Evolutionary conservation across 35 echinoderm and acorn worm species (phyloP), one percentile per base, ranked within the genome.

Genomic region (Lytechinus pictus): DNA sequence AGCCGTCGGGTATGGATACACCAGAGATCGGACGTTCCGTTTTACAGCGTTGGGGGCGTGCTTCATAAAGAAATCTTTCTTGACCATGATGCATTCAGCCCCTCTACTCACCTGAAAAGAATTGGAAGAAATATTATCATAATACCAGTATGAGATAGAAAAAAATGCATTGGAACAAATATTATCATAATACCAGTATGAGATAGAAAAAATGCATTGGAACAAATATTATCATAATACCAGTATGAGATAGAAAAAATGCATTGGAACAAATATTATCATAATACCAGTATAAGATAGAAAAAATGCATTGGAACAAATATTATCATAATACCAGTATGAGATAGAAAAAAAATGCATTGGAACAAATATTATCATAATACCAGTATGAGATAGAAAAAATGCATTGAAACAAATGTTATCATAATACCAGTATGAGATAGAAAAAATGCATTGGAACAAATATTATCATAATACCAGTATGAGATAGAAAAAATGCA

Each of bases 1-100:
- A 2, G 96, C 87, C 0, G 98, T 57, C 14, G 98, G 98, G 94
- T 99, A 99, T 12, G 98, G 97, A 6, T 94, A 60, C 6, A 95
- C 58, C 9, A 99, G 1, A 21, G 55, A 57, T 6, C 97, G 92
- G 54, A 99, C 87, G 89, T 97, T 96, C 7, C 97, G 96, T 3
- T 94, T 94, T 44, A 97, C 98, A 44, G 94, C 86, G 14, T 95
- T 95, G 28, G 87, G 96, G 91, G 94, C 94, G 86, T 97, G 95
- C 57, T 97, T 97, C 27, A 94, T 95, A 27, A 99, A 99, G 95
- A 96, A 99, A 14, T 97, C 98, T 86, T 99, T 99, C 52, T 95
- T 94, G 27, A 97, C 95, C 96, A 97, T 97, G 52, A 97, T 96
- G 79, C 97, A 97, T 94, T 99, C 98, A 14, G 98, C 98, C 9